A percentile compares a stretch with the other conserved stretches of the same genome.
phyloP scores from a whole-genome alignment of 92 coral and sea anemone genomes.

The Siderastrea siderea region DNA sequence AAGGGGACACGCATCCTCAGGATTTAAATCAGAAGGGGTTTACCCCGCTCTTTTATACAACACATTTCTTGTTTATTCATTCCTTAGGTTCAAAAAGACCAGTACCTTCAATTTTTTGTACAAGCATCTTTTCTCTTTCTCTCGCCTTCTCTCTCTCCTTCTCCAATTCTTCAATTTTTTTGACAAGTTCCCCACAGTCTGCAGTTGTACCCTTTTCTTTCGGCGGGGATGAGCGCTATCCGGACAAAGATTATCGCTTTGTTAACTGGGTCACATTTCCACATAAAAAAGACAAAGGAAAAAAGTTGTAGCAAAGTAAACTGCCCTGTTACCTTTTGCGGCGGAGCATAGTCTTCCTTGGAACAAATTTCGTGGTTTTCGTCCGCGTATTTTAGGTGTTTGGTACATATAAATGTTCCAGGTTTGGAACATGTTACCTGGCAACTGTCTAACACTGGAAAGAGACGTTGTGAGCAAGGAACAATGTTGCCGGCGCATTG shows the following conservation, averaged over 20 bases:
- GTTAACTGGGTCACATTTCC: neutral
- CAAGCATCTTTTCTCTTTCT: too few relatives aligned
- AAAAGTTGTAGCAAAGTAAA: neutral
- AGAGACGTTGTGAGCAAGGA: constrained; percentile 2
- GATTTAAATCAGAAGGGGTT: too few relatives aligned
- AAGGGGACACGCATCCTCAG: too few relatives aligned
- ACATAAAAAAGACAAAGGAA: neutral
- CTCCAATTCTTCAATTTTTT: too few relatives aligned
- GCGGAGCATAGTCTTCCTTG: neutral
- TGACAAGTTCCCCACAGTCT: too few relatives aligned
- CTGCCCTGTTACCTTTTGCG: neutral
- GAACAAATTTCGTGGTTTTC: constrained; percentile 13
- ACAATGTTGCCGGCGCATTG: constrained; percentile 16
- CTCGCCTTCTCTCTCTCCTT: too few relatives aligned
- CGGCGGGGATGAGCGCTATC: too few relatives aligned
- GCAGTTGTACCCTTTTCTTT: too few relatives aligned
- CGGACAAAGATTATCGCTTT: neutral
- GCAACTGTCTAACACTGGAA: constrained; percentile 32
- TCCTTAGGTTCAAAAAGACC: too few relatives aligned
- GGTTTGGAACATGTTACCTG: constrained; percentile 1
- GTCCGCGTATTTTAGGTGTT: constrained; percentile 19
- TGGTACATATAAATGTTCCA: constrained; percentile 28
- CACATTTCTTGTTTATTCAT: too few relatives aligned
- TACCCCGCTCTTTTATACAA: too few relatives aligned
- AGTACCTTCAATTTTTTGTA: too few relatives aligned